These are phyloP conservation scores for Oriolus oriolus DNA, from an alignment of 2,113 vertebrate genomes.

Conservation along the genomic window DNA sequence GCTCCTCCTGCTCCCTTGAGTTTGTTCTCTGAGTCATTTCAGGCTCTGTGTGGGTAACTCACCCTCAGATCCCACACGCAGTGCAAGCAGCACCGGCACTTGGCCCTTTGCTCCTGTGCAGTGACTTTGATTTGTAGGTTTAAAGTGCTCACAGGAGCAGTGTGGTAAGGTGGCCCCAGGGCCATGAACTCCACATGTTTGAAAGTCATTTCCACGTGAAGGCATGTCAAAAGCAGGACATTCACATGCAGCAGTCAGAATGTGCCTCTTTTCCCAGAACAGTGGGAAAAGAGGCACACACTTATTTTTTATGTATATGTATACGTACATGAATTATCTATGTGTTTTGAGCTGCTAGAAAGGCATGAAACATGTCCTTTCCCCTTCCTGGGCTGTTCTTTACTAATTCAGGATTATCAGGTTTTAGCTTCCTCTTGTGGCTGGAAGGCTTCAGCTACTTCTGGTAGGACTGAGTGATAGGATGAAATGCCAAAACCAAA, in stretches of 20 bases:
- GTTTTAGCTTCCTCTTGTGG: background rate
- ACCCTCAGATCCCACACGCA: accelerated
- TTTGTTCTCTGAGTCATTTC: background rate
- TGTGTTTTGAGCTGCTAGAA: background rate
- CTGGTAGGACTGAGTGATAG: background rate
- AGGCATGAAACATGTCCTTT: background rate
- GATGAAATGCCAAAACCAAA: background rate
- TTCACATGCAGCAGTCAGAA: background rate
- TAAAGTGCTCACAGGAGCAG: background rate
- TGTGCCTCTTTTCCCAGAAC: too few species aligned
- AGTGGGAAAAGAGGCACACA: background rate
- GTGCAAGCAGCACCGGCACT: accelerated
- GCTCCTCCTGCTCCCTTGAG: background rate
- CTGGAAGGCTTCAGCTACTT: background rate
- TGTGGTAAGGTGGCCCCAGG: background rate
- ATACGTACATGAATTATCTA: background rate
- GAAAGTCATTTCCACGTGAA: background rate
- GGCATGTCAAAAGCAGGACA: background rate
- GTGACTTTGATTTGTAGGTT: background rate
- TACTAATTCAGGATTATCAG: background rate
- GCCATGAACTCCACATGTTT: background rate
- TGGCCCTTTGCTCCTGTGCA: background rate
- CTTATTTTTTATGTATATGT: background rate
- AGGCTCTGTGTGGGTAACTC: too few species aligned
- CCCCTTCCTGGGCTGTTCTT: background rate